These are phyloP conservation scores for Tenebrosternarchus preto DNA, from an alignment of 2,113 vertebrate genomes.

Conservation along the genomic window DNA sequence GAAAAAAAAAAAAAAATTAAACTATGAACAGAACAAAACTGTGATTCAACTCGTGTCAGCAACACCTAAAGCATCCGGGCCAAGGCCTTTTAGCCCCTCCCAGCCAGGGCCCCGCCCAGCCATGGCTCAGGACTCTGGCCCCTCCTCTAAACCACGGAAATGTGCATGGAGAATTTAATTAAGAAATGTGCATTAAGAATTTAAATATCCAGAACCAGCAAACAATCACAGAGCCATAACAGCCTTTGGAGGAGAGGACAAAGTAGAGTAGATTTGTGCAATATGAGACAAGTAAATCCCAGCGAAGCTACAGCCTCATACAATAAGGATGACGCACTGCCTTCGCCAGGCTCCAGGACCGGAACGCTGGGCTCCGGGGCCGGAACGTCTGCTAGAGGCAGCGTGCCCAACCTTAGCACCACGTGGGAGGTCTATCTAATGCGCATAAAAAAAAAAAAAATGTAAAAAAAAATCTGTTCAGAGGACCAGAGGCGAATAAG, in stretches of 20 bases:
- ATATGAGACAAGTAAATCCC: background rate
- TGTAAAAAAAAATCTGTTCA: background rate
- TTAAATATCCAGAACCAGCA: background rate
- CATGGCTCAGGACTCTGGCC: background rate
- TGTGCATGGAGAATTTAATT: too few relatives aligned
- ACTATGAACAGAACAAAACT: background rate
- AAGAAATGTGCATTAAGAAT: too few relatives aligned
- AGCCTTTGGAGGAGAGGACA: background rate
- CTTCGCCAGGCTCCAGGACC: too few relatives aligned
- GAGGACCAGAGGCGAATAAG: background rate
- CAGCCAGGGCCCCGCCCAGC: background rate
- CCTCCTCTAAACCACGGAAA: background rate
- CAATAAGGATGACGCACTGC: too few relatives aligned
- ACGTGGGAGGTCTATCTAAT: background rate
- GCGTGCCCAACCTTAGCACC: background rate
- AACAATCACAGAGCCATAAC: background rate
- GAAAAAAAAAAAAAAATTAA: background rate
- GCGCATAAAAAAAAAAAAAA: background rate
- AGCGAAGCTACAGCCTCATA: background rate
- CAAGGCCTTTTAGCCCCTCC: too few relatives aligned
- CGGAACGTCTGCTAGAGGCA: background rate
- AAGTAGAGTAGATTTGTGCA: conserved; percentile 15
- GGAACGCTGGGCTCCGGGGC: background rate
- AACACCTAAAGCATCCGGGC: background rate
- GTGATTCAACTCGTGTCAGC: background rate